Evolutionary conservation across 2,888 invertebrate species (phyloP), one percentile per base, ranked within the genome.

Genomic region (Clunio marinus): DNA sequence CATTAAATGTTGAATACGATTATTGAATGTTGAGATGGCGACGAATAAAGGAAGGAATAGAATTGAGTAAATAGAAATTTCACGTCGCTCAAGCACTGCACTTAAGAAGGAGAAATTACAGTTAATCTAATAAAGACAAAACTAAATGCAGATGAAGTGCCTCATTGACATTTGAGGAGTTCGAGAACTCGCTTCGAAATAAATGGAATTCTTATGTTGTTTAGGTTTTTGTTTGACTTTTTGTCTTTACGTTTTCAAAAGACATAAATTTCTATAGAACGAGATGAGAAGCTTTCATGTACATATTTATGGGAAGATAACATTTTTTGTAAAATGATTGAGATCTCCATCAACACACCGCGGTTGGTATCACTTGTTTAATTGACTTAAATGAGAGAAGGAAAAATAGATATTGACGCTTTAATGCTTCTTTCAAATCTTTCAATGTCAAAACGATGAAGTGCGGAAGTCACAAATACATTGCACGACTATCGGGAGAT

Each of bases 121-220:
- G 41, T 41, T 41, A 41, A 41, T 41, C 41, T 41, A 41, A 41
- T 41, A 41, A 41, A 41, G 41, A n/a, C 41, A n/a, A 41, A 41
- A 10, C 41, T 41, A 13, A 41, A 41, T 41, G 41, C 41, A 41
- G 15, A 10, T 41, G 10, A 15, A 41, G 41, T 15, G 10, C 15
- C 41, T 15, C 41, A 41, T 41, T 41, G 41, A 41, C 41, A n/a
- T n/a, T n/a, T n/a, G n/a, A n/a, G n/a, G n/a, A n/a, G n/a, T n/a
- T n/a, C n/a, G 41, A 41, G n/a, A 15, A 41, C 41, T 41, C 41
- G 41, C 15, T 15, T n/a, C 10, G 41, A 41, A 41, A 10, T 41
- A 41, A 41, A 41, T 41, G 41, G 41, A 41, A 41, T 41, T 41
- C 4, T 41, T 10, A 41, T 41, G 41, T 41, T 41, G 10, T 15